Conservation (phyloP, 2,888 invertebrate species). For the Synergus gifuensis region DNA sequence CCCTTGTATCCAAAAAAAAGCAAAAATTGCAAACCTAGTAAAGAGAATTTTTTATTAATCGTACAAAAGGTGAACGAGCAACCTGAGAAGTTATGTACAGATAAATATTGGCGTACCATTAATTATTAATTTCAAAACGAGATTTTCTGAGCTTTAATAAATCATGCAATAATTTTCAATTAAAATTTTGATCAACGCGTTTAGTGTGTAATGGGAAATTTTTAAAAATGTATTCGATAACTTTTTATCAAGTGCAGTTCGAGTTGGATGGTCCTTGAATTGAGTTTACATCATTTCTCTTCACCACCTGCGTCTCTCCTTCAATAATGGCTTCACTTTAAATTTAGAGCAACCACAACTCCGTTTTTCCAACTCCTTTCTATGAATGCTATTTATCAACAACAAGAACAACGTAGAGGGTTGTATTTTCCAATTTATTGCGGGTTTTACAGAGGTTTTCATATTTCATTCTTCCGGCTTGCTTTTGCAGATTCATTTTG, state of each 20-base stretch:
- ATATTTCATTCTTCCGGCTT: neutral
- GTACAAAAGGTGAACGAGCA: neutral
- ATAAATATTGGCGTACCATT: no score
- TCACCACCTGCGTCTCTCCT: slow-evolving; percentile 7
- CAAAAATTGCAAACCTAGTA: neutral
- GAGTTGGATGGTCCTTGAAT: neutral
- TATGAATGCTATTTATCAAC: slow-evolving; percentile 27
- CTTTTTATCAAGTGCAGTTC: neutral
- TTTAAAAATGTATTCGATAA: neutral
- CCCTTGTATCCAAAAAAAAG: no score
- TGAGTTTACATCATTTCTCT: slow-evolving; percentile 20
- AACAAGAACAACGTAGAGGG: neutral
- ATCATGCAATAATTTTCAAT: no score
- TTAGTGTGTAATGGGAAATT: neutral
- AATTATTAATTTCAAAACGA: no score
- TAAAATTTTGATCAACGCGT: no score
- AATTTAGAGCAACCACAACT: slow-evolving; percentile 1
- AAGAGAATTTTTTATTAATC: neutral
- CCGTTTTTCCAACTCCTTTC: slow-evolving; percentile 7
- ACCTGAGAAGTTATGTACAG: no score
- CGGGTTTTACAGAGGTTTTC: neutral
- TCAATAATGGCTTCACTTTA: neutral
- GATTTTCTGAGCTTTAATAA: no score
- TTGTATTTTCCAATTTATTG: neutral
- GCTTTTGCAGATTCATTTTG: neutral